These are phyloP conservation scores for Plotosus lineatus DNA, from an alignment of 2,113 vertebrate species.

Conservation along the genomic window DNA sequence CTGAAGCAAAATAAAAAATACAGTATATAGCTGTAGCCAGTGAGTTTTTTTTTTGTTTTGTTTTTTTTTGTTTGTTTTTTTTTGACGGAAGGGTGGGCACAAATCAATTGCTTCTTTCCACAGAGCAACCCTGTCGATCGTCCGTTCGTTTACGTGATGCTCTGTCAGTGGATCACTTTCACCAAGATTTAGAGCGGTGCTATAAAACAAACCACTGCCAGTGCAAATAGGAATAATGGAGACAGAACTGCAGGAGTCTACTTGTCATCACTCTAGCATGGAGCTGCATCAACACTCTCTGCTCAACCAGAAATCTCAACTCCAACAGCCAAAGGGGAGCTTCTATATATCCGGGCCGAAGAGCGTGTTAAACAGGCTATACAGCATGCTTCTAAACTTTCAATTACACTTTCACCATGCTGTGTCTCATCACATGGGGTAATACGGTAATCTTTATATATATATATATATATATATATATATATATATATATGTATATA, in stretches of 20 bases:
- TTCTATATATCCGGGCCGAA: conserved; percentile 10
- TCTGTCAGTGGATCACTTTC: conserved; percentile 36
- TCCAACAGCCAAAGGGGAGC: conserved; percentile 48
- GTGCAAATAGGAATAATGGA: conserved; percentile 65
- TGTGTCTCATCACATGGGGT: background rate
- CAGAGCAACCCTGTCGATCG: background rate
- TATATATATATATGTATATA: too few relatives aligned
- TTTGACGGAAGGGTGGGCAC: too few relatives aligned
- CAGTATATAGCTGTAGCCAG: background rate
- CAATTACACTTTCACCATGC: conserved; percentile 5
- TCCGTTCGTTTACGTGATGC: background rate
- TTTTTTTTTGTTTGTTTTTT: too few relatives aligned
- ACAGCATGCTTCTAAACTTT: conserved; percentile 7
- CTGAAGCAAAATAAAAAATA: background rate
- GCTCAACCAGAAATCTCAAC: conserved; percentile 61
- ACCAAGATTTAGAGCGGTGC: conserved; percentile 49
- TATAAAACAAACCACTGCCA: conserved; percentile 51
- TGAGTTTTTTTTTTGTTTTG: conserved; percentile 26
- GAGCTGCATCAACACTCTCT: conserved; percentile 67
- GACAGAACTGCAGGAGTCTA: conserved; percentile 64
- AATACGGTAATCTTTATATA: background rate
- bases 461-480: too few relatives aligned
- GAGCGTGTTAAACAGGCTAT: conserved; percentile 27
- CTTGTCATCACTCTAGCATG: conserved; percentile 64
- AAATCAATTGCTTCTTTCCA: background rate